Percentiles rank a stretch among this genome's conserved stretches.
phyloP scores from a whole-genome alignment of 2,888 invertebrate species.

The Idaea aversata region DNA sequence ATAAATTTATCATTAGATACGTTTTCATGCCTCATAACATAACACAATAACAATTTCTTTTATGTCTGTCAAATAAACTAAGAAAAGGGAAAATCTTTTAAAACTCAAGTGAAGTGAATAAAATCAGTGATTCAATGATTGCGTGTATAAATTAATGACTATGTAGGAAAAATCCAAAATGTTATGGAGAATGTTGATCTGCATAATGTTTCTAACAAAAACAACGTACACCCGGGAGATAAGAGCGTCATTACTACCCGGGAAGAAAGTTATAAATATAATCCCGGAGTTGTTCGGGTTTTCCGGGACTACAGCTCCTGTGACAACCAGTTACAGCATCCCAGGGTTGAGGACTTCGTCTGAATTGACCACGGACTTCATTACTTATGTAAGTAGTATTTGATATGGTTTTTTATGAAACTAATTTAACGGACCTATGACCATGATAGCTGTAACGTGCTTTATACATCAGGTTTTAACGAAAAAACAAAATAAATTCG shows the following conservation, averaged over 20 bases:
- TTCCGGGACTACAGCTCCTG: constrained; percentile 20
- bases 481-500: too few relatives aligned
- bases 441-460: too few relatives aligned
- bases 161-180: constrained; percentile 28
- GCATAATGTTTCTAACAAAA: constrained; percentile 37
- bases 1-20: too few relatives aligned
- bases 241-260: constrained; percentile 35
- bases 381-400: background rate
- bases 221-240: constrained; percentile 37
- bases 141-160: background rate
- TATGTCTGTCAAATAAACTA: too few relatives aligned
- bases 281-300: constrained; percentile 43
- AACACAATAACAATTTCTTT: too few relatives aligned
- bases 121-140: background rate
- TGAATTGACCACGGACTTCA: background rate
- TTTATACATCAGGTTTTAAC: too few relatives aligned
- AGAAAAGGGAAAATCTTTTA: too few relatives aligned
- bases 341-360: background rate
- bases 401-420: background rate
- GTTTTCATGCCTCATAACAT: too few relatives aligned
- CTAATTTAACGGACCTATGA: background rate
- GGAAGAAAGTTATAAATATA: constrained; percentile 43
- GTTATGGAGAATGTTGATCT: constrained; percentile 48
- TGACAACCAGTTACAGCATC: constrained; percentile 9
- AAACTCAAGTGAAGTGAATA: too few relatives aligned